Evolutionary conservation across 2,888 invertebrate species (phyloP), one percentile per base, ranked within the genome.

Genomic region (Lasius fuliginosus): DNA sequence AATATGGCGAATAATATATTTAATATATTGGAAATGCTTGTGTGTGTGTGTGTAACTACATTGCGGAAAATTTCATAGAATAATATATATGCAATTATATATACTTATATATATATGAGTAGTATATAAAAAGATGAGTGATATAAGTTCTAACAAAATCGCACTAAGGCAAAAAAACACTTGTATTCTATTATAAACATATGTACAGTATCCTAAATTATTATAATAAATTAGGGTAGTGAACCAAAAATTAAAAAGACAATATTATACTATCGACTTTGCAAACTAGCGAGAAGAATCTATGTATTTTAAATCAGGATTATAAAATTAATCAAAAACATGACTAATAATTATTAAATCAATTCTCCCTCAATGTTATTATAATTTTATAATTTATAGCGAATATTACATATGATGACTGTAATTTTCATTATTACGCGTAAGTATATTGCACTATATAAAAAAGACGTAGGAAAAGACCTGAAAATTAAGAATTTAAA

Each of bases 201-300:
- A 86, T 92, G 89, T 92, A 92, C 89, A 93, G 90, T 91, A 91
- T 88, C 86, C 74, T 89, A 89, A 88, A 91, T 90, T 91, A 92
- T 90, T 90, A 92, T 92, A 89, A 89, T 89, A 90, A 90, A 64
- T 79, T 90, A 89, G 77, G 77, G 60, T 90, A 88, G 27, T 71
- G 76, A 82, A 65, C 23, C 42, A 85, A 46, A 71, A 76, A 53
- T 79, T 76, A 85, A 85, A 79, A 76, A 84, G 87, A 89, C 86
- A 88, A 91, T 90, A 90, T 77, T 73, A 60, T 85, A 77, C 9
- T 60, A 74, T 33, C 11, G 68, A 79, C 58, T 74, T 36, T 33
- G 49, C 62, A 69, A 64, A 64, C 36, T 62, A 53, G 46, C 33
- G 23, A 67, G 33, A 75, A 73, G 36, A 69, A 82, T 40, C 46